Base-by-base conservation (phyloP, 2,797 vertebrate genomes). In the Pangasius larnaudii region DNA sequence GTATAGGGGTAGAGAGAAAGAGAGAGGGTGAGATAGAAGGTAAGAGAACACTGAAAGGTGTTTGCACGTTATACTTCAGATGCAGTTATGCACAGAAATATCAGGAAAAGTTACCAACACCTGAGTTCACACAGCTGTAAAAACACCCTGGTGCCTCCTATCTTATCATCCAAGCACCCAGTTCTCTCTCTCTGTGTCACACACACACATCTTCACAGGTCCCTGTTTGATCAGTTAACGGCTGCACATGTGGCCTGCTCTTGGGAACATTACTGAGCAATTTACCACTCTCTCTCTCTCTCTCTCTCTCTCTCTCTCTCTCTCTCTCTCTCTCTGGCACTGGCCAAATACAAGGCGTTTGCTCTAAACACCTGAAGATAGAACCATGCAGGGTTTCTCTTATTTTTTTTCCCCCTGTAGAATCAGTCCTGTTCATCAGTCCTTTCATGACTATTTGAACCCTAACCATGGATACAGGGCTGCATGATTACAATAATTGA, bases 71-170 rank as follows among this genome's bases (percentile, higher is more conserved):
- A 63, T 24, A 63, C 22, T 63, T 46, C 39, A 65, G 42, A 24
- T 67, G 67, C 7, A 67, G 4, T 33, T 14, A 71, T 49, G 42
- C n/a, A 51, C 81, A 71, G 22, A 78, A 78, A 78, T 79, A 86
- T 36, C 36, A 61, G 69, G n/a, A 6, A 49, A 49, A 19, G 5
- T 16, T 82, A 81, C 24, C 11, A 81, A 83, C 69, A 89, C 75
- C 85, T 87, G 81, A 27, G 27, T 69, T 61, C 33, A 86, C 19
- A 88, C 85, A 90, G 80, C 88, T 89, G 90, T 75, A 87, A 85
- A 89, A 83, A 88, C 84, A 91, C 75, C 67, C 4, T 61, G 86
- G 46, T 9, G 22, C 51, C 49, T 85, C 11, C 39, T 36, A 79
- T 78, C 81, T 89, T 87, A 91, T 88, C 58, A 77, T 36, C n/a